Conservation (phyloP, 2,113 vertebrate genomes). For the Oreocharis arfaki region DNA sequence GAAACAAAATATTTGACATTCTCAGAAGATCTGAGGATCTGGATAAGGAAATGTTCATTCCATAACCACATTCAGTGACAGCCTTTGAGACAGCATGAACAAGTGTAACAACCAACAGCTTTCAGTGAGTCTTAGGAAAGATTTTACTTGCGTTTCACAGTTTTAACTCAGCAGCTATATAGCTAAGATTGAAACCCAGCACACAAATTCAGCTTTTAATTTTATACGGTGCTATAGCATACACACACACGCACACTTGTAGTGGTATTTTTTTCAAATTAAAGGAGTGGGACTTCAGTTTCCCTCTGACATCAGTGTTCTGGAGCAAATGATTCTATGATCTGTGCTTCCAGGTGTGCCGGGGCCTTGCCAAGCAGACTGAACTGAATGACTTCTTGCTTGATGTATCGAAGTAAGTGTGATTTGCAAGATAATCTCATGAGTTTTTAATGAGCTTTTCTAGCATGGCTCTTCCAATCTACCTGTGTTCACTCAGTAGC, state of each 20-base stretch:
- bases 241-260: no score
- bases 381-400: constrained; percentile 98
- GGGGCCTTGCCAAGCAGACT: constrained; percentile 97
- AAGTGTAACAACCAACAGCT: not conserved
- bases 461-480: not conserved
- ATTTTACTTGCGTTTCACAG: not conserved
- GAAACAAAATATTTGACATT: not conserved
- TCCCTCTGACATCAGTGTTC: not conserved
- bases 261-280: not conserved
- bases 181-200: not conserved
- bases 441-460: not conserved
- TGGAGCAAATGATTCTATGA: not conserved
- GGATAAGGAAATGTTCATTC: not conserved
- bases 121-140: not conserved
- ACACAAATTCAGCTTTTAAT: not conserved
- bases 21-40: not conserved
- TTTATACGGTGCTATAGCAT: not conserved
- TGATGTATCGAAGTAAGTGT: constrained; percentile 96
- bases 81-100: not conserved
- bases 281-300: not conserved
- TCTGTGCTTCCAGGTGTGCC: constrained; percentile 82
- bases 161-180: not conserved
- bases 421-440: not conserved
- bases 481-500: not conserved
- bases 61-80: not conserved